Evolutionary conservation across 2,888 invertebrate genomes (phyloP), one percentile per base, ranked within the genome.

Genomic region (Catocala fraxini): DNA sequence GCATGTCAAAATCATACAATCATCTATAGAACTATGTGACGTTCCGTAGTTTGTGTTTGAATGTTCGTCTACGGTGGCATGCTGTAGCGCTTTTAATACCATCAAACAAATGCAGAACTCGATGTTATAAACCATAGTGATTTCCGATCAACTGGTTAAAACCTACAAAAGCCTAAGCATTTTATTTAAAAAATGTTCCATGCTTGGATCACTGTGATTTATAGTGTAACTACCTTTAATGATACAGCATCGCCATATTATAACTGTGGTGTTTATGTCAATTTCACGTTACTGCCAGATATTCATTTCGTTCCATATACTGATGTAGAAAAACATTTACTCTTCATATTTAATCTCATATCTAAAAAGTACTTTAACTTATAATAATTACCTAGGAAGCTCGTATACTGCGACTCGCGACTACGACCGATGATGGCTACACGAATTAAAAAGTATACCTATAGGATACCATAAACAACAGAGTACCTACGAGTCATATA

Each of bases 1-100:
- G 85, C 85, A 84, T 84, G 84, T 79, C 73, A 74, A 72, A 66
- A 63, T 70, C 66, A 77, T 77, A 60, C 55, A 60, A 71, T 56
- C 45, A 56, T 46, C 48, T 13, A 53, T 47, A 41, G 15, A 49
- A 51, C 42, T 46, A 48, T 68, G 68, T 68, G 67, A 53, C 56
- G 55, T 69, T 60, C 13, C 25, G 48, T 75, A 59, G 56, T 55
- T 42, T 39, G 53, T 58, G 58, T 71, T 56, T 59, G 63, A 62
- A 65, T 75, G 68, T 65, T 51, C 66, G 56, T 68, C 68, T 49
- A 56, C 42, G 34, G 57, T 51, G 70, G 75, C 62, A 74, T 72
- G 73, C 33, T 58, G 42, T 63, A 65, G 52, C 51, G 70, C 75
- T 74, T 68, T 47, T 35, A 33, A 60, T 43, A 51, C 39, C 34